Evolutionary conservation across 2,113 vertebrate genomes (phyloP).

Genomic region (Brachyhypopomus occidentalis): DNA sequence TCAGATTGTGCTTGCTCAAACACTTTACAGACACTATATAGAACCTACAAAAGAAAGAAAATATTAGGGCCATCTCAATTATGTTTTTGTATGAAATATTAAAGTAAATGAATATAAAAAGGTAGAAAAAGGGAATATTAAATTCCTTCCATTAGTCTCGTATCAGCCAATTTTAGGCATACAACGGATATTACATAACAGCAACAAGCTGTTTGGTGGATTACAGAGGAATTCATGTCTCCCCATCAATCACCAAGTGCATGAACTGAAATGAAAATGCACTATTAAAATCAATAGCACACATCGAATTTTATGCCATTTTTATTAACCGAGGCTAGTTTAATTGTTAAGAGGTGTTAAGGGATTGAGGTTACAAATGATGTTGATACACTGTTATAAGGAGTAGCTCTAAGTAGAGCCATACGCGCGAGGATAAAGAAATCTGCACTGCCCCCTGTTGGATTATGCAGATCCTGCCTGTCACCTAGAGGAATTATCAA

Average conservation of each 20-base stretch:
- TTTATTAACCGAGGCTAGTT: background rate
- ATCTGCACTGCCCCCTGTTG: conserved; percentile 51
- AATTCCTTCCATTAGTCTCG: too few species aligned
- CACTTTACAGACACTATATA: background rate
- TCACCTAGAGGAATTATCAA: background rate
- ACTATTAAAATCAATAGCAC: too few species aligned
- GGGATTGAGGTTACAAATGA: background rate
- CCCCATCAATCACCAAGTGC: background rate
- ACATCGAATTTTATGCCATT: background rate
- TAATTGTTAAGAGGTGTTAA: background rate
- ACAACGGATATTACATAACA: too few species aligned
- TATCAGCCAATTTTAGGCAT: too few species aligned
- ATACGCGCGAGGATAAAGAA: conserved; percentile 9
- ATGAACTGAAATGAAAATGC: background rate
- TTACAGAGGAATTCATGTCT: background rate
- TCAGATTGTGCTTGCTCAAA: background rate
- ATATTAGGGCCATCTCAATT: background rate
- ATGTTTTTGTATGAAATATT: background rate
- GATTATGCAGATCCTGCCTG: conserved; percentile 2
- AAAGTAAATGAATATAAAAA: background rate
- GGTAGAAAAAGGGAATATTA: background rate
- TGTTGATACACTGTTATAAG: background rate
- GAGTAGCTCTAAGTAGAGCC: background rate
- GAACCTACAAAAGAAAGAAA: background rate
- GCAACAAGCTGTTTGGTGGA: too few species aligned